These are phyloP conservation scores for Drosophila triauraria DNA, from an alignment of 1,140 invertebrate species.

Conservation along the genomic window DNA sequence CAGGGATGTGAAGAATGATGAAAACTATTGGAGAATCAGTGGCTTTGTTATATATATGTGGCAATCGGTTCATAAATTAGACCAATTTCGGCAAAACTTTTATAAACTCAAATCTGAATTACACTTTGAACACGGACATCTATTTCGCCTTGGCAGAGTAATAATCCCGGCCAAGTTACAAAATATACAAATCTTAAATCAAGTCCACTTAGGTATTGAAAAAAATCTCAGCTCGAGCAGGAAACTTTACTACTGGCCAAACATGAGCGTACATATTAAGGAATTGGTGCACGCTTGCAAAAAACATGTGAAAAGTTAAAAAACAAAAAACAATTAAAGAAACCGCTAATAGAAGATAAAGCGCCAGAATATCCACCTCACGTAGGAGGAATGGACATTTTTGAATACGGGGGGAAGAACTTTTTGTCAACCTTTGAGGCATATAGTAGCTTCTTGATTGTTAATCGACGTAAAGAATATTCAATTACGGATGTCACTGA, in stretches of 20 bases:
- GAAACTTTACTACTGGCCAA: constrained; percentile 2
- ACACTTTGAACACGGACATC: background rate
- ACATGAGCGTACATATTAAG: background rate
- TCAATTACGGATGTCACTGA: background rate
- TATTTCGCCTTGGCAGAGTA: background rate
- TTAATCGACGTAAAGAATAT: background rate
- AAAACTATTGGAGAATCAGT: background rate
- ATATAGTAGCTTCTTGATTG: too few species aligned
- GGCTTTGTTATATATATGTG: background rate
- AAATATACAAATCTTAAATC: background rate
- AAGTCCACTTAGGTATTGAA: background rate
- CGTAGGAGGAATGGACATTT: too few species aligned
- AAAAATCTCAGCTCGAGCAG: background rate
- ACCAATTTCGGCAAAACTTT: background rate
- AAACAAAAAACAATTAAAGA: too few species aligned
- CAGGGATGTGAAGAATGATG: background rate
- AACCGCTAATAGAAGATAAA: constrained; percentile 3
- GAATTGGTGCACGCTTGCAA: background rate
- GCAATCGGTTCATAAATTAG: background rate
- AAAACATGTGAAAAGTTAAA: background rate
- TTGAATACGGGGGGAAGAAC: background rate
- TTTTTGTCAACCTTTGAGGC: background rate
- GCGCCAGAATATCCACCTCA: background rate
- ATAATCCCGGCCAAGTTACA: background rate
- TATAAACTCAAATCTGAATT: background rate